These are phyloP conservation scores for honey bee (Apis mellifera) DNA, from an alignment of 1,140 invertebrate genomes.

Conservation along the genomic window DNA sequence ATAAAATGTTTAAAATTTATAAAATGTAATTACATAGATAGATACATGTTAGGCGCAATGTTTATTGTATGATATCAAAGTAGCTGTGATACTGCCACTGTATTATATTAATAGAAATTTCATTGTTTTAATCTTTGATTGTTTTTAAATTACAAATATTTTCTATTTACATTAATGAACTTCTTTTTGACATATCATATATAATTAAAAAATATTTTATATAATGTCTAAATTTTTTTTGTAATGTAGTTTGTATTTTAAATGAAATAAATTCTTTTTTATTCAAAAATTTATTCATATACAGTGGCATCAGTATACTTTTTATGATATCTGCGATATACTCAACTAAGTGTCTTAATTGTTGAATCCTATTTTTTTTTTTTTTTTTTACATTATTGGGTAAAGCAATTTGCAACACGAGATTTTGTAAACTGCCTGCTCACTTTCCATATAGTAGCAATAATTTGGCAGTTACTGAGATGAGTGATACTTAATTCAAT, in stretches of 20 bases:
- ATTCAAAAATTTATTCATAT: background rate
- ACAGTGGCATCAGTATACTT: conserved; percentile 63
- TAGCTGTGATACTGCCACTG: conserved; percentile 66
- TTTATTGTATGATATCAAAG: conserved; percentile 64
- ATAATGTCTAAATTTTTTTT: background rate
- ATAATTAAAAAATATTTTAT: background rate
- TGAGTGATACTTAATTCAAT: conserved; percentile 41
- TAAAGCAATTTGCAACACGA: conserved; percentile 35
- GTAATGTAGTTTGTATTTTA: background rate
- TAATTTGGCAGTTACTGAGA: conserved; percentile 57
- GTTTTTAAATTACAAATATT: conserved; percentile 7
- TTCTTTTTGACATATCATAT: background rate
- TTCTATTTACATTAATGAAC: conserved; percentile 4
- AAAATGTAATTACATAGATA: conserved; percentile 35
- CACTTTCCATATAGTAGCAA: conserved; percentile 50
- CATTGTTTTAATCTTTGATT: background rate
- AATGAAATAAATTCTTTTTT: background rate
- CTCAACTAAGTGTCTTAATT: conserved; percentile 73
- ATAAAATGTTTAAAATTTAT: conserved; percentile 24
- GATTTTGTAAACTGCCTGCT: conserved; percentile 55
- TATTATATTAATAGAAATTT: conserved; percentile 29
- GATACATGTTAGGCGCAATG: conserved; percentile 33
- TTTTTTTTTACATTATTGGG: conserved; percentile 46
- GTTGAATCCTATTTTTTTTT: conserved; percentile 61
- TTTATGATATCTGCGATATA: conserved; percentile 65